These are phyloP conservation scores for Trinorchestia longiramus DNA, from an alignment of 1,140 invertebrate species.

Conservation along the genomic window DNA sequence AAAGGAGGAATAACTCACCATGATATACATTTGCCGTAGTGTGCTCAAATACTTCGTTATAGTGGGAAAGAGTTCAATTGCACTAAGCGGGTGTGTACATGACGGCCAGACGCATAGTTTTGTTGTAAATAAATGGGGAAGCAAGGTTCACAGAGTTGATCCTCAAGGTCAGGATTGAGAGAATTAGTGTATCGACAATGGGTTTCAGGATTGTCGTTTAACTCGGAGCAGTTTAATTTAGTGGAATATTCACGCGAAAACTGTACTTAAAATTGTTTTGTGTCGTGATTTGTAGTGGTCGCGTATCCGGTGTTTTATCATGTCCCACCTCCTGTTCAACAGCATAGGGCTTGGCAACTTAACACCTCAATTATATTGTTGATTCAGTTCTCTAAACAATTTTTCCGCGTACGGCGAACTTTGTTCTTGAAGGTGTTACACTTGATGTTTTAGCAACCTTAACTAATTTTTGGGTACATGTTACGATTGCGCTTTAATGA, in stretches of 20 bases:
- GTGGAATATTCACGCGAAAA: no score
- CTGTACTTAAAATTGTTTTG: no score
- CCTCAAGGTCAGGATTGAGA: background rate
- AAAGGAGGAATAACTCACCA: background rate
- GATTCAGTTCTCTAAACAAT: background rate
- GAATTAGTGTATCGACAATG: background rate
- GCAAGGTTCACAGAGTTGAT: background rate
- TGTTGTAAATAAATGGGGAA: background rate
- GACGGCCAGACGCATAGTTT: background rate
- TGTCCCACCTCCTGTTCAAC: background rate
- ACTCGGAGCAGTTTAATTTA: no score
- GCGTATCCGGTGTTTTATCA: background rate
- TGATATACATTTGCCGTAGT: background rate
- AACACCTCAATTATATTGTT: background rate
- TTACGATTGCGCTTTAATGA: background rate
- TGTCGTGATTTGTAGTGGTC: no score
- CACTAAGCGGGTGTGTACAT: background rate
- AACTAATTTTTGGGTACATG: background rate
- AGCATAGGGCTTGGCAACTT: background rate
- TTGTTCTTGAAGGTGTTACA: no score
- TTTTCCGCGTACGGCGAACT: background rate
- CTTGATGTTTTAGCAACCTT: no score
- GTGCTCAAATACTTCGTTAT: background rate
- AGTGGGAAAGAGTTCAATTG: background rate
- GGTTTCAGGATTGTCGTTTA: no score